phyloP scores from a whole-genome alignment of 2,797 vertebrate genomes.

The Rhinophrynus dorsalis region DNA sequence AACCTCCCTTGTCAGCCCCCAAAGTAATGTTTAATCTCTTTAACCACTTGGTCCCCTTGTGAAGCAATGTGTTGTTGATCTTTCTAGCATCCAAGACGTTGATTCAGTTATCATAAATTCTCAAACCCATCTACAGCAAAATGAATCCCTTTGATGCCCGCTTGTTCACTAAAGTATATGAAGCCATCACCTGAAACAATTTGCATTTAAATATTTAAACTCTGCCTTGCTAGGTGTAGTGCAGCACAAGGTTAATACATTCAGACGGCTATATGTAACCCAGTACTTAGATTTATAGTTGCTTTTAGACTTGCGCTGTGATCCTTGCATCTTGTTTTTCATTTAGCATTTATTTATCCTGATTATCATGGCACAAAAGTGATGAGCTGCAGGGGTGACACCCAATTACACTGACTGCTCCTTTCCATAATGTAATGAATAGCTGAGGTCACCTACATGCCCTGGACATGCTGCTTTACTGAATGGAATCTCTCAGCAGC shows the following conservation, averaged over 20 bases:
- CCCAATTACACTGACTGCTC: slow-evolving; percentile 8
- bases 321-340: neutral
- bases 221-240: neutral
- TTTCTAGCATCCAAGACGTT: no score
- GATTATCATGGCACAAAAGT: slow-evolving; percentile 16
- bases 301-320: neutral
- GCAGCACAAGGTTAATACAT: neutral
- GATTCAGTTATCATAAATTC: no score
- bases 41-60: no score
- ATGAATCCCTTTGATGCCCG: no score
- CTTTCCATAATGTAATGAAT: slow-evolving; percentile 4
- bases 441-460: neutral
- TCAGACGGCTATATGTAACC: neutral
- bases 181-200: no score
- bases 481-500: neutral
- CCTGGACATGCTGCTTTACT: neutral
- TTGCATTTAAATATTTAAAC: neutral
- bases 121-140: no score
- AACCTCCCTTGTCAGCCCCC: no score
- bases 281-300: neutral
- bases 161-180: no score
- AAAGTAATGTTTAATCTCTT: no score
- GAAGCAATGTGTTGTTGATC: no score
- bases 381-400: neutral
- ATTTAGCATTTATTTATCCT: slow-evolving; percentile 15